phyloP scores from a whole-genome alignment of 1,140 invertebrate genomes.

The Phthorimaea operculella region DNA sequence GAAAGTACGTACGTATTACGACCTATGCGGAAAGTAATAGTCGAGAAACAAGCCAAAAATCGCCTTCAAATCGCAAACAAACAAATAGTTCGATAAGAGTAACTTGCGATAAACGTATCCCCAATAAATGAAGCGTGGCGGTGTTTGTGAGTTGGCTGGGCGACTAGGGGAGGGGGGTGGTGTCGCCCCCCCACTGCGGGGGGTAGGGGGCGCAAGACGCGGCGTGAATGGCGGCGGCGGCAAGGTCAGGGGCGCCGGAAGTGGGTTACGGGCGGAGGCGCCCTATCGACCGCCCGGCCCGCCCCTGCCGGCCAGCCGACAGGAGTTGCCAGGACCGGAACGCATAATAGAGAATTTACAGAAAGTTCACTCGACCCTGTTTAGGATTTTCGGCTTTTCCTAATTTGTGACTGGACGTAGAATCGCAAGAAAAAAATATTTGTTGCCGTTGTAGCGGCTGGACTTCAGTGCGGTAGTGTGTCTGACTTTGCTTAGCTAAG shows the following conservation, averaged over 20 bases:
- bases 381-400: too few species aligned
- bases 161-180: constrained; percentile 15
- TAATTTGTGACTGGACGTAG: too few species aligned
- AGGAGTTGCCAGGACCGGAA: too few species aligned
- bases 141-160: constrained; percentile 19
- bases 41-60: background rate
- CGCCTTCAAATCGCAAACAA: background rate
- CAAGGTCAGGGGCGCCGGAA: constrained; percentile 64
- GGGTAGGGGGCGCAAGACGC: constrained; percentile 33
- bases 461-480: too few species aligned
- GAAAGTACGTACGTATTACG: too few species aligned
- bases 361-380: too few species aligned
- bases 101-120: constrained; percentile 12
- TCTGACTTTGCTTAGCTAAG: too few species aligned
- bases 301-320: constrained; percentile 1
- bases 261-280: constrained; percentile 63
- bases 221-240: constrained; percentile 60
- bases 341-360: too few species aligned
- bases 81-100: constrained; percentile 2
- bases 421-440: too few species aligned
- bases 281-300: constrained; percentile 47
- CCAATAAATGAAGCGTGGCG: constrained; percentile 20
- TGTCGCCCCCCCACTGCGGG: constrained; percentile 17
- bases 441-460: too few species aligned
- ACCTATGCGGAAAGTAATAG: too few species aligned